Base-by-base conservation (phyloP, 2,888 invertebrate genomes). In the Drosophila kambysellisi region DNA sequence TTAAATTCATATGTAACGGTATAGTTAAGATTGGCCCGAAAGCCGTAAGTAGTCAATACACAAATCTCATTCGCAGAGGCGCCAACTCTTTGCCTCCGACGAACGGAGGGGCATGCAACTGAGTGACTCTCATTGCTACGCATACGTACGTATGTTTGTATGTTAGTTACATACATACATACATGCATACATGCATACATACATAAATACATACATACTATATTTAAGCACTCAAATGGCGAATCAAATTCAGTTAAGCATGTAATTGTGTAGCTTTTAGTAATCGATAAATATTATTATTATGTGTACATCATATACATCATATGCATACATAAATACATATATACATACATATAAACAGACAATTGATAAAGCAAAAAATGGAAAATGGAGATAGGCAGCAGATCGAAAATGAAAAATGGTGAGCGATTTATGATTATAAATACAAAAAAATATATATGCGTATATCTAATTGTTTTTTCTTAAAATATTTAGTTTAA, bases 191-290 rank as follows among this genome's bases (percentile, higher is more conserved):
- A n/a, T 29, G 4, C 29, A 39, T 7, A n/a, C 54, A 37, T 9
- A 25, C n/a, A 56, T 12, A 15, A 12, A 56, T 15, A 30, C 56
- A 56, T 56, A 30, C 51, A 51, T n/a, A n/a, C 30, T 35, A 46
- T 54, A 50, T 25, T 32, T 63, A 50, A 41, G 72, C 71, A 74
- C 52, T 60, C 68, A 57, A 78, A 65, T 70, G 71, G 81, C 86
- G 88, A 82, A 85, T 82, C 73, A 73, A 85, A 88, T 83, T 88
- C 83, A 83, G 83, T 88, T 88, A 68, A 79, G 69, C 70, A 76
- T 80, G 74, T 78, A 83, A 59, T 86, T 83, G 85, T 79, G 70
- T 74, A 85, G 83, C 76, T 76, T 71, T 76, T 85, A 85, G 88
- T 73, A 64, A 74, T 64, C 60, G 50, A 67, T 37, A 53, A 66